Conservation (phyloP, 2,797 vertebrate species). For the Varecia variegata region DNA sequence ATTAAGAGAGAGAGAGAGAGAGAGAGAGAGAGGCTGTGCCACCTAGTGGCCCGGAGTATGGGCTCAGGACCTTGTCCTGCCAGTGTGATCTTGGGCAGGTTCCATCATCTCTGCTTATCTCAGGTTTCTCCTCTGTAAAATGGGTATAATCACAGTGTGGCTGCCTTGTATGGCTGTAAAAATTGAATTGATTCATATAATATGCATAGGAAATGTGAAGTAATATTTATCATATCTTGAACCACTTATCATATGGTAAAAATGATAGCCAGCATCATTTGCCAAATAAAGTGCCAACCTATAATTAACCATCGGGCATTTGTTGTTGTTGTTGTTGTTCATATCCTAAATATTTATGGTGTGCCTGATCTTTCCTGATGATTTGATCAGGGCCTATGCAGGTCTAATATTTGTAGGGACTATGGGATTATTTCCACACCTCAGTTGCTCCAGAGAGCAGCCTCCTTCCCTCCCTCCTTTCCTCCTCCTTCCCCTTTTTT, state of each 20-base stretch:
- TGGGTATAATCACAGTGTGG: background rate
- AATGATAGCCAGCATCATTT: background rate
- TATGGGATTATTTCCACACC: background rate
- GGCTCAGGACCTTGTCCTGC: background rate
- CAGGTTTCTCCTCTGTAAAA: background rate
- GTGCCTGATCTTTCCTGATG: background rate
- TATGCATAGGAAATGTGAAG: background rate
- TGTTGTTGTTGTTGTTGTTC: background rate
- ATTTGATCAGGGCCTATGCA: background rate
- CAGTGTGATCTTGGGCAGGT: background rate
- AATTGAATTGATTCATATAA: background rate
- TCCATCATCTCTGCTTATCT: background rate
- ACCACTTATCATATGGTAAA: background rate
- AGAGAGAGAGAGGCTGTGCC: background rate
- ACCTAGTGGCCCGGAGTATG: accelerated
- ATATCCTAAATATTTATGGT: background rate
- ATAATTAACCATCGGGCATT: background rate
- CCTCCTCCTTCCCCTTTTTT: background rate
- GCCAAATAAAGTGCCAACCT: background rate
- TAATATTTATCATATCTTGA: background rate
- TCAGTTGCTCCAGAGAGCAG: background rate
- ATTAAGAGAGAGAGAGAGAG: background rate
- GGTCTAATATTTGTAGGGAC: background rate
- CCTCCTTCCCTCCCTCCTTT: background rate
- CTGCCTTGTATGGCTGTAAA: background rate